Evolutionary conservation across 2,113 vertebrate genomes (phyloP).

Genomic region (Charadrius vociferus): DNA sequence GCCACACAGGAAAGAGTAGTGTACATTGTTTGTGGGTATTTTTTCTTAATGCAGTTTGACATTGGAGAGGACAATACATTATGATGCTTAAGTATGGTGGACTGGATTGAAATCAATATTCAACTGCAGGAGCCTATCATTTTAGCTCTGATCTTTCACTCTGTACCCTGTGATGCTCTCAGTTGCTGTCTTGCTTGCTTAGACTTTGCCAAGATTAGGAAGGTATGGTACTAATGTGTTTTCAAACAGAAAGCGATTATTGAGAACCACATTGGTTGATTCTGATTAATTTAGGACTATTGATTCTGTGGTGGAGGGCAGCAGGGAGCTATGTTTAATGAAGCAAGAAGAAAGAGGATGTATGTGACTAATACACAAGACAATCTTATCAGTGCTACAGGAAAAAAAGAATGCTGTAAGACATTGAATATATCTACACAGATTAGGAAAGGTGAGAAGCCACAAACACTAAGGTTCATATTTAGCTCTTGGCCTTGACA

Average conservation of each 20-base stretch:
- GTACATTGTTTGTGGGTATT: fast-evolving
- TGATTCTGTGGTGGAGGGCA: background rate
- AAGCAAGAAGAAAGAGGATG: background rate
- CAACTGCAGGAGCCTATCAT: background rate
- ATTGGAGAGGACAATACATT: background rate
- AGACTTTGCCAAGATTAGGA: background rate
- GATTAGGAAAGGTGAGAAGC: background rate
- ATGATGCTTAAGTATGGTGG: background rate
- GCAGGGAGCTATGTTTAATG: background rate
- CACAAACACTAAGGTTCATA: background rate
- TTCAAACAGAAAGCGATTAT: background rate
- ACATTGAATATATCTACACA: background rate
- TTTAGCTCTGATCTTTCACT: background rate
- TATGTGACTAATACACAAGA: background rate
- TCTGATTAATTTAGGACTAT: background rate
- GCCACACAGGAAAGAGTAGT: background rate
- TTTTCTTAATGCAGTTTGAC: background rate
- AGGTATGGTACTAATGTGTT: background rate
- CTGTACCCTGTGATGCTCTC: background rate
- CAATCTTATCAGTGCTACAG: background rate
- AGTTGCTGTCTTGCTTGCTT: background rate
- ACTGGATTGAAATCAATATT: background rate
- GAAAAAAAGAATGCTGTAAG: background rate
- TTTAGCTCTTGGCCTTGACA: background rate
- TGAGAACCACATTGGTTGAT: background rate